A percentile compares a stretch with the other conserved stretches of the same genome.
phyloP scores from a whole-genome alignment of 2,797 vertebrate genomes.

The Phylloscopus collybita region DNA sequence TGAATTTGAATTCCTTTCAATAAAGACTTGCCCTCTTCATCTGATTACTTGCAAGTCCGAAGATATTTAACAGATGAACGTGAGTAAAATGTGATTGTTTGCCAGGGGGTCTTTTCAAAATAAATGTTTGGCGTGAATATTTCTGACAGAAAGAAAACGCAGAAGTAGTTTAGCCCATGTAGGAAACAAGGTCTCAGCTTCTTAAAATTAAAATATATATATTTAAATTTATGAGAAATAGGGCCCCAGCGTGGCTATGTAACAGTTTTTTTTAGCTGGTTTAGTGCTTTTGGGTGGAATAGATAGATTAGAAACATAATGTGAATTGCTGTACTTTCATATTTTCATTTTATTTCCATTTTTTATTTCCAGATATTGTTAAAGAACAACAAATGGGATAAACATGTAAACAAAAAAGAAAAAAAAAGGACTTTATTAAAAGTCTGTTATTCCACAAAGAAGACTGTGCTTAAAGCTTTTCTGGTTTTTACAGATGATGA shows the following conservation, averaged over 20 bases:
- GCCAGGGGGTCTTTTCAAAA: background rate
- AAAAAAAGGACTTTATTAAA: background rate
- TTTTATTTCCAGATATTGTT: background rate
- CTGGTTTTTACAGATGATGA: background rate
- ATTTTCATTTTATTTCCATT: background rate
- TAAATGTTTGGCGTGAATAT: background rate
- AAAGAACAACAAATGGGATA: background rate
- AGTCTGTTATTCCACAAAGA: background rate
- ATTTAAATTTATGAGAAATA: background rate
- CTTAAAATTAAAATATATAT: background rate
- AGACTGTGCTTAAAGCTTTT: accelerated
- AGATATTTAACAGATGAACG: background rate
- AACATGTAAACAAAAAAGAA: background rate
- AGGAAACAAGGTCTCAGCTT: background rate
- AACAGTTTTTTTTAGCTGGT: background rate
- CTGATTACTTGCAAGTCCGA: background rate
- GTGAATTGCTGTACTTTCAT: background rate
- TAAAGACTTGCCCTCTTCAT: background rate
- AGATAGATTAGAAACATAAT: background rate
- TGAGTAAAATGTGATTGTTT: background rate
- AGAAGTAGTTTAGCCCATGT: background rate
- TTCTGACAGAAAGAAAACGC: slow-evolving; percentile 4
- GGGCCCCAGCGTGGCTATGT: background rate
- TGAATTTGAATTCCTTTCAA: background rate
- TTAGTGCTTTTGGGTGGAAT: background rate